phyloP scores from a whole-genome alignment of 1,140 invertebrate genomes.

The Ylistrum balloti region DNA sequence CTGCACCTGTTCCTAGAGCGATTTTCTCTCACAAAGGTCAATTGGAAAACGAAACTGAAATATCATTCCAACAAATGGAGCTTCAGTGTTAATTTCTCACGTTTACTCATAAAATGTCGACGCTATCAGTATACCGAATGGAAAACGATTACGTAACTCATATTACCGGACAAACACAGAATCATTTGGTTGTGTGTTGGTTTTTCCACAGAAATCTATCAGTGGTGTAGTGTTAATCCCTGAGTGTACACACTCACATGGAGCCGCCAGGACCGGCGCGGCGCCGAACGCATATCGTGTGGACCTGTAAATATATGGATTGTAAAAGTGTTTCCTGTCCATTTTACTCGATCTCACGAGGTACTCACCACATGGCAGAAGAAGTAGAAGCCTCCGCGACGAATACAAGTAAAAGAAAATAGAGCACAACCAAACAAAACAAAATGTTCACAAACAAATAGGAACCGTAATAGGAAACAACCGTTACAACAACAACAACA shows the following conservation, averaged over 20 bases:
- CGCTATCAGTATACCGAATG: neutral
- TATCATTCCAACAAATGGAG: neutral
- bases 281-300: neutral
- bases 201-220: neutral
- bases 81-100: neutral
- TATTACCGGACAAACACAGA: conserved; percentile 2
- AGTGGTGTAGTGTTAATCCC: neutral
- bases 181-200: neutral
- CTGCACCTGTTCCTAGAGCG: neutral
- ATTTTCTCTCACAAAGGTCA: neutral
- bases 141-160: neutral
- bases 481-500: neutral
- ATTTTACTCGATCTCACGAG: too few relatives aligned
- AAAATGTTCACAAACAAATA: too few relatives aligned
- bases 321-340: too few relatives aligned
- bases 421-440: too few relatives aligned
- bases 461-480: too few relatives aligned
- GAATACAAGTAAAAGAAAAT: too few relatives aligned
- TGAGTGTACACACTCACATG: neutral
- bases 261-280: neutral
- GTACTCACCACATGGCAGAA: neutral
- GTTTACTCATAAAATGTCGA: neutral
- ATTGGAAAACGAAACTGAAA: neutral
- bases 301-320: too few relatives aligned
- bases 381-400: too few relatives aligned